Conservation (phyloP, 2,113 vertebrate species). For the Microcebus murinus region DNA sequence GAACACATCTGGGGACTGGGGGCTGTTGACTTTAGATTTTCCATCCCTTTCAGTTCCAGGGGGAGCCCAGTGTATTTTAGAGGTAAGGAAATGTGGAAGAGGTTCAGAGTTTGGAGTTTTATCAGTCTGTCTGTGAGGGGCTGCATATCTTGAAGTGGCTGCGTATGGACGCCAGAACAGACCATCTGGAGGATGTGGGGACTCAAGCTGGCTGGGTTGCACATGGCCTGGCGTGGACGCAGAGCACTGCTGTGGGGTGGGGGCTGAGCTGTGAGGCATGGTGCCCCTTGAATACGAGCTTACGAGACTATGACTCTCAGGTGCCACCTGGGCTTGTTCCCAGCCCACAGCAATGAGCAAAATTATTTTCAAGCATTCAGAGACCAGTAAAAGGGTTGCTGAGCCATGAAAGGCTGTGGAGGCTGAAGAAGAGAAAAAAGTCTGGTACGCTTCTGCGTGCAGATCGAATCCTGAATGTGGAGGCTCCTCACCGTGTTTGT, state of each 20-base stretch:
- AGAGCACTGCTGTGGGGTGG: not conserved
- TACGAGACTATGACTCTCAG: not conserved
- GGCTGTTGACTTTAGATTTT: not conserved
- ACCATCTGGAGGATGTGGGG: not conserved
- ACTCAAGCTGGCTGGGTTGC: not conserved
- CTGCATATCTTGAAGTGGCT: not conserved
- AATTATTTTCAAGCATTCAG: not conserved
- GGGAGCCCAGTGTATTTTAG: not conserved
- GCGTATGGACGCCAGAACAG: not conserved
- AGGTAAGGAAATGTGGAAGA: not conserved
- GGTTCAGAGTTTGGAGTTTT: not conserved
- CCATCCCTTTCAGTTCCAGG: not conserved
- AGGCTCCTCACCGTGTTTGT: not conserved
- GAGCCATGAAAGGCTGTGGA: not conserved
- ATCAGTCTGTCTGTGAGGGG: not conserved
- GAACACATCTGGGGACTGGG: not conserved
- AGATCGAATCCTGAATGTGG: not conserved
- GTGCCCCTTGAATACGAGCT: accelerated
- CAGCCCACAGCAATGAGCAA: not conserved
- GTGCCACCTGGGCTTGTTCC: not conserved
- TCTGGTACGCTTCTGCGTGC: not conserved
- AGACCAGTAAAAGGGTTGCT: not conserved
- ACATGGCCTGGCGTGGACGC: no score
- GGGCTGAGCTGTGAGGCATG: accelerated
- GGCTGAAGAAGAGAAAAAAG: not conserved